Base-by-base conservation (phyloP, 1,140 invertebrate species). In the Heliconius congener region DNA sequence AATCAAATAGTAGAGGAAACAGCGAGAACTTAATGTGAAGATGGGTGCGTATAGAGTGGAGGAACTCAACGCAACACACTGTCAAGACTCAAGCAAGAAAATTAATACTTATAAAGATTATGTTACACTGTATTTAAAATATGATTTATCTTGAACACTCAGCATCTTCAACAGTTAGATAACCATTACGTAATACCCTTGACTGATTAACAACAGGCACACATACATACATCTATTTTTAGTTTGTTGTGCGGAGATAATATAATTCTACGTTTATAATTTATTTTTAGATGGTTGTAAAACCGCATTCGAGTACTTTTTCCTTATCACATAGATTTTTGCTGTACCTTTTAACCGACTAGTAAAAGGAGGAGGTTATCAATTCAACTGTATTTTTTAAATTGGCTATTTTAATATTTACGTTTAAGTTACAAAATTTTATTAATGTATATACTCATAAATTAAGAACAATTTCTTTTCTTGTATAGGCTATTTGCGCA, bases 161-260 rank as follows among this genome's bases (percentile, higher is more conserved):
- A 66, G 60, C 27, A 66, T 66, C 23, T 66, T 66, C 27, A 66
- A 3, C 23, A 27, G 11, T 13, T 30, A 27, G 60, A 66, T 66
- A 66, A 30, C 23, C 23, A 9, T 66, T 66, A 66, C 60, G 27
- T 66, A 66, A 66, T 30, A 66, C 60, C 60, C 60, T 66, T 66
- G 60, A 66, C 60, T 66, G 27, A 66, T 66, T 66, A 30, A 66
- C 60, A 66, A 66, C 11, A 30, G 23, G 13, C 60, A 57, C 16
- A 57, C 55, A 30, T 11, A 66, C 60, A 30, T 66, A 66, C 1
- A 66, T 66, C 60, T 66, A 30, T 66, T 27, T 30, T 66, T 66
- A 66, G 60, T 27, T 57, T 30, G 13, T 46, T 16, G 60, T 30
- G 13, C 4, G 27, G 27, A 66, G 23, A 66, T 66, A 66, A 27